Percentiles rank a stretch among this genome's conserved stretches.
Conservation (phyloP, 2,888 invertebrate genomes). For the Melipona beecheii region DNA sequence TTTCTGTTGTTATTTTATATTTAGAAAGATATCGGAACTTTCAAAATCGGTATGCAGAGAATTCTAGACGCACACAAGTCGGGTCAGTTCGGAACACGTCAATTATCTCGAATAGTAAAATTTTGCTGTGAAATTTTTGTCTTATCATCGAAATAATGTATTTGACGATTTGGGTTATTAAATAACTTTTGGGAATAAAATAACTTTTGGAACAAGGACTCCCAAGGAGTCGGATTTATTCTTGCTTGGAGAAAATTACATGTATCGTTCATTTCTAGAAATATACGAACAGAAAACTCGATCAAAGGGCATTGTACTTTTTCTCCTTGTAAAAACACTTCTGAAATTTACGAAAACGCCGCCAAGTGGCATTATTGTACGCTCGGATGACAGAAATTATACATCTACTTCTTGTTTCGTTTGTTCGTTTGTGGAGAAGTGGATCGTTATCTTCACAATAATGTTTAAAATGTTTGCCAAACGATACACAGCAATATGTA, state of each 20-base stretch:
- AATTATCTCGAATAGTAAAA: background rate
- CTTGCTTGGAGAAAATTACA: conserved; percentile 6
- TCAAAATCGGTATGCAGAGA: background rate
- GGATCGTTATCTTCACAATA: background rate
- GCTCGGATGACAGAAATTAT: background rate
- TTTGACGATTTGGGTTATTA: background rate
- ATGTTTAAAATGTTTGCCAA: background rate
- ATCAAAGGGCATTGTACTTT: background rate
- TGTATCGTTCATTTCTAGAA: background rate
- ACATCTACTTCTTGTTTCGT: background rate
- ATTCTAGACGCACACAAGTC: background rate
- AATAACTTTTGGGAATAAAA: background rate
- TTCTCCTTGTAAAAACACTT: background rate
- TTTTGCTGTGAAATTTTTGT: background rate
- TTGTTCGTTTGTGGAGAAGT: background rate
- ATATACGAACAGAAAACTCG: background rate
- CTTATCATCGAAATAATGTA: background rate
- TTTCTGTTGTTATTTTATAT: conserved; percentile 7
- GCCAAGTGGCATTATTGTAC: background rate
- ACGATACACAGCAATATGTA: background rate
- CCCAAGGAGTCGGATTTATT: background rate
- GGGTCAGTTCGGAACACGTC: background rate
- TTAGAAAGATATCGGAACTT: conserved; percentile 6
- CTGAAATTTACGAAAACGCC: background rate
- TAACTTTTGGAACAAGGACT: background rate